These are phyloP conservation scores for Hirtodrosophila duncani DNA, from an alignment of 2,888 invertebrate species.

Conservation along the genomic window DNA sequence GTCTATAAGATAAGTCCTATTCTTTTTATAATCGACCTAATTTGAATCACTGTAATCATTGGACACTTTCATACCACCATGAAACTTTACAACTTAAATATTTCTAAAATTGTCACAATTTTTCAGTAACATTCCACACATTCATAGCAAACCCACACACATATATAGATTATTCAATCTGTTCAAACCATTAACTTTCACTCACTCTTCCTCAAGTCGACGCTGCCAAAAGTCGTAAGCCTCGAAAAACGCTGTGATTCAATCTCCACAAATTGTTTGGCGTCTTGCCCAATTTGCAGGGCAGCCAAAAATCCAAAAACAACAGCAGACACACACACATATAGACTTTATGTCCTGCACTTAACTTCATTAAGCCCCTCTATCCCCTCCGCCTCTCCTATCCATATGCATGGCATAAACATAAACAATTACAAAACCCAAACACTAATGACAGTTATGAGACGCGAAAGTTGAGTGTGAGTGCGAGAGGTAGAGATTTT, in stretches of 20 bases:
- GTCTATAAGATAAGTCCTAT: too few species aligned
- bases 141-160: too few species aligned
- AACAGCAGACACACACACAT: constrained; percentile 6
- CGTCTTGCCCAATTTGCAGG: constrained; percentile 2
- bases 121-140: too few species aligned
- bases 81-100: too few species aligned
- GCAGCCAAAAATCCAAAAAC: constrained; percentile 2
- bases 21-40: too few species aligned
- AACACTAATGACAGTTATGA: constrained; percentile 39
- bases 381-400: background rate
- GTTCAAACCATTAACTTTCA: too few species aligned
- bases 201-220: too few species aligned
- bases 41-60: too few species aligned
- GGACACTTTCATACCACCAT: too few species aligned
- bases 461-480: too few species aligned
- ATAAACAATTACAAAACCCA: constrained; percentile 50
- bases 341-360: constrained; percentile 16
- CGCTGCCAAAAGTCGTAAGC: constrained; percentile 9
- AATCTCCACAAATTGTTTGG: constrained; percentile 23
- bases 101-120: too few species aligned
- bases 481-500: background rate
- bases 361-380: constrained; percentile 44
- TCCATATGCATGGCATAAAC: constrained; percentile 35
- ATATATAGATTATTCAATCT: too few species aligned
- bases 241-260: constrained; percentile 35